phyloP scores from a whole-genome alignment of 2,888 invertebrate genomes.

The Hyppa rectilinea region DNA sequence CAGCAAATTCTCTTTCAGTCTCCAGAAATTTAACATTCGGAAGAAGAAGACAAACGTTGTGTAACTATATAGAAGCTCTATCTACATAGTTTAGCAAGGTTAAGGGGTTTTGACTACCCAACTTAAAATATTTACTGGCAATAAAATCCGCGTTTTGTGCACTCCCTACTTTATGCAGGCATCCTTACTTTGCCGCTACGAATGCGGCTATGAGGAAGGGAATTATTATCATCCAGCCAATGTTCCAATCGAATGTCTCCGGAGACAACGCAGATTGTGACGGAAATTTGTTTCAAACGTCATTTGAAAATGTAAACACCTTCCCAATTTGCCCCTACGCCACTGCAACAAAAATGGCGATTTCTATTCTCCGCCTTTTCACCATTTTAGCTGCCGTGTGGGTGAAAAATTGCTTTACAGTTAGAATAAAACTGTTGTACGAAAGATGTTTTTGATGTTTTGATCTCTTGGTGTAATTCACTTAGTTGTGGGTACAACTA shows the following conservation, averaged over 20 bases:
- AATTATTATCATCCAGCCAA: slow-evolving; percentile 88
- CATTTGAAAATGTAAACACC: slow-evolving; percentile 84
- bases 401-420: neutral
- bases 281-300: slow-evolving; percentile 89
- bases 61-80: too few species aligned
- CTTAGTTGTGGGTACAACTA: neutral
- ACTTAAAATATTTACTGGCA: neutral
- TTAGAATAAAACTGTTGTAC: neutral
- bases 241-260: slow-evolving; percentile 86
- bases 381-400: neutral
- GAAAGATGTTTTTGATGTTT: neutral
- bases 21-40: too few species aligned
- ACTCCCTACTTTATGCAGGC: neutral
- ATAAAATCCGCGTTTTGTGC: slow-evolving; percentile 1
- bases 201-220: slow-evolving; percentile 78
- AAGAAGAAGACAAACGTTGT: too few species aligned
- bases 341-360: slow-evolving; percentile 79
- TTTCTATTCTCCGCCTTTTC: slow-evolving; percentile 68
- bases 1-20: too few species aligned
- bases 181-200: slow-evolving; percentile 65
- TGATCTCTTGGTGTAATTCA: too few species aligned
- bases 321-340: slow-evolving; percentile 36
- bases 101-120: neutral
- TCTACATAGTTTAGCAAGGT: too few species aligned
- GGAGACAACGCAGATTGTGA: slow-evolving; percentile 73